Evolutionary conservation across 2,888 invertebrate species (phyloP), one percentile per base, ranked within the genome.

Genomic region (Drosophila mulleri): DNA sequence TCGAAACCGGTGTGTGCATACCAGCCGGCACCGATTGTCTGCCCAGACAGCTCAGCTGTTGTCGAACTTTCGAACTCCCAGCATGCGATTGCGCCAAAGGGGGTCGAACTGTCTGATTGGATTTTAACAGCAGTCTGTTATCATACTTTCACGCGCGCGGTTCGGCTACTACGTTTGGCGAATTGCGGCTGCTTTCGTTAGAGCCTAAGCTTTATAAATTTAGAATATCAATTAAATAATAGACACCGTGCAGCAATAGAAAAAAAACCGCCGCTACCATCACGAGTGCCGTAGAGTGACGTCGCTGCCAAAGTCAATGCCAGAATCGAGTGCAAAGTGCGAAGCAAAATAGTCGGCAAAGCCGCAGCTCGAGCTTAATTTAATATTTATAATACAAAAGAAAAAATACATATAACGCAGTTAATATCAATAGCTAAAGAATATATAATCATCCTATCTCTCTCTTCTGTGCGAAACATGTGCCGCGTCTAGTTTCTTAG

Each of bases 51-150:
- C 26, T 37, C 75, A 75, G 76, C 79, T 78, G 79, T 52, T 69
- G 26, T 67, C 80, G 76, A 75, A 75, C 41, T 70, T 79, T 77
- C 80, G 80, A 48, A 60, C 61, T 57, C 26, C 6, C 44, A 32
- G 47, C 61, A 32, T 64, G 80, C 71, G 77, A 48, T 71, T 75
- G 80, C 77, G 76, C 76, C 80, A 76, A 80, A 56, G 50, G 53
- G 23, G 29, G 8, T 20, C 37, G 47, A 45, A 56, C 72, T 67
- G 60, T 16, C 29, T 5, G 11, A 66, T 53, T 63, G 42, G 29
- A 53, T 29, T 35, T 59, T 79, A 76, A 76, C 76, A 79, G 61
- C 37, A 77, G 78, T 78, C 69, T 74, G 78, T 70, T 79, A 78
- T 73, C 67, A 69, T 48, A 60, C 59, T 64, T 67, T 20, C 2